Conservation (phyloP, 1,140 invertebrate species). For the Lepidostoma basale region DNA sequence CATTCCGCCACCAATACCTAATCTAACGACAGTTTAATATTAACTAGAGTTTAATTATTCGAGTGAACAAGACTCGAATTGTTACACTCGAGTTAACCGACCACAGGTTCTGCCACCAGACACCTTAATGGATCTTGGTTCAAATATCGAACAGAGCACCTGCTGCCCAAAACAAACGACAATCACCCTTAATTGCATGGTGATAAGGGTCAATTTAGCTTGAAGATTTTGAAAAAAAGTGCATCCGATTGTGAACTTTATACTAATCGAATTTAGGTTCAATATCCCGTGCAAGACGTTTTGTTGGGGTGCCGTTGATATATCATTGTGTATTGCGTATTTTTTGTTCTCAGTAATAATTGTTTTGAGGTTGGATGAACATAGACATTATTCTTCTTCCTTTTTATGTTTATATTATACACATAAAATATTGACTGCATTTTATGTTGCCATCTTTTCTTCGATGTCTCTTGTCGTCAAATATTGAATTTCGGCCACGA, state of each 20-base stretch:
- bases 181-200: not conserved
- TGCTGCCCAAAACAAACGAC: not conserved
- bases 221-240: not conserved
- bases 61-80: not conserved
- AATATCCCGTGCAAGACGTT: not conserved
- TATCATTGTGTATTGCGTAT: not conserved
- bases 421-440: too few relatives aligned
- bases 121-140: not conserved
- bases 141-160: not conserved
- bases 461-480: too few relatives aligned
- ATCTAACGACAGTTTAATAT: not conserved
- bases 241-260: not conserved
- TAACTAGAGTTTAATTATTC: constrained; percentile 3
- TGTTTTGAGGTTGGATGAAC: constrained; percentile 12
- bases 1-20: not conserved
- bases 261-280: not conserved
- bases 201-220: not conserved
- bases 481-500: too few relatives aligned
- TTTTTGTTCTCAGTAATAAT: not conserved
- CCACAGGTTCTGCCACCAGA: not conserved
- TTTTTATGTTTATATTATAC: too few relatives aligned
- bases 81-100: constrained; percentile 6
- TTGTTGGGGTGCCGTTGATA: not conserved
- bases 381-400: not conserved
- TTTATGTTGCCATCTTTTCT: too few relatives aligned